Evolutionary conservation across 2,797 vertebrate species (phyloP), one percentile per base, ranked within the genome.

Genomic region (Myoxocephalus aenaeus): DNA sequence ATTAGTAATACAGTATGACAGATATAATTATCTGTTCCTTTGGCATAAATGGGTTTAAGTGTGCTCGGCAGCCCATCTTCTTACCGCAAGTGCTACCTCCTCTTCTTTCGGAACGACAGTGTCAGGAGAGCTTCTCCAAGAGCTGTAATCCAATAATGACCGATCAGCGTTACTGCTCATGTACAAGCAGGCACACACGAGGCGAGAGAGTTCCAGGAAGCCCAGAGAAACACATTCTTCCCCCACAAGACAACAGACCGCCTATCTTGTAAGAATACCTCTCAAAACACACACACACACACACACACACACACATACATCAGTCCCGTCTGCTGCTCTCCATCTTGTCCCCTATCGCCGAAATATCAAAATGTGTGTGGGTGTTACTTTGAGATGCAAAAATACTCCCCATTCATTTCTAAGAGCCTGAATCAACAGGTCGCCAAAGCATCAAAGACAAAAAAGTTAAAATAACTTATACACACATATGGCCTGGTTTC

Each of bases 101-200:
- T 89, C 89, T 67, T 42, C n/a, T 25, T 71, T 81, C 72, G 54
- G 3, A 6, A 67, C 9, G 17, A 65, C 77, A 38, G 65, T 79
- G 25, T 29, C 69, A 25, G 46, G 64, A 65, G 5, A 29, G 22
- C 0, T 0, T 57, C 10, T 54, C 51, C 5, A 1, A 86, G 34
- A 27, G 81, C 92, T 94, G 93, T 42, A 93, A 95, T 71, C 77
- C 85, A 93, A 90, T 77, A 86, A 81, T 77, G 10, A 89, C 77
- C 56, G 9, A 57, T 92, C 80, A 92, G 79, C 67, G 68, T 83
- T n/a, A 57, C 20, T 27, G 48, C 8, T 38, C 0, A 22, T 11
- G 0, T 5, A 46, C 11, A 32, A 71, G 51, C 73, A 72, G 0
- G 46, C 6, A 57, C 3, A 61, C 4, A 58, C 50, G 27, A 46